Evolutionary conservation across 2,888 invertebrate genomes (phyloP).

Genomic region (Xanthia togata): DNA sequence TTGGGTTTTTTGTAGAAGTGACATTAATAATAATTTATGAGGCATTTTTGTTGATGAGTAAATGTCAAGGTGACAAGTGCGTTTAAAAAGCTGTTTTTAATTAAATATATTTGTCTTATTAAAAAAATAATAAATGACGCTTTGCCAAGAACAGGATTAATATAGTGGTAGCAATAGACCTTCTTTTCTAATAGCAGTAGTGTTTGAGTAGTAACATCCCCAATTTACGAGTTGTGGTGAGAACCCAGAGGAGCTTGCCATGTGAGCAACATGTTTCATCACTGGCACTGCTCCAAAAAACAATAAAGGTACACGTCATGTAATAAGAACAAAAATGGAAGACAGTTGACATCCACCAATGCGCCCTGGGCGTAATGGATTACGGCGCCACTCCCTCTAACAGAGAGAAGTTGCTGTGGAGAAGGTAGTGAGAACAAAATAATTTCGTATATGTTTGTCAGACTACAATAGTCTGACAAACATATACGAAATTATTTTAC

Average conservation of each 20-base stretch:
- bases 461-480: no score
- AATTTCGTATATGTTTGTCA: no score
- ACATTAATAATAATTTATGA: background rate
- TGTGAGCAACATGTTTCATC: background rate
- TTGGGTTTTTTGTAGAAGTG: background rate
- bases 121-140: background rate
- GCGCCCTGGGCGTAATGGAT: background rate
- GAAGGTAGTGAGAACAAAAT: no score
- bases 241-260: background rate
- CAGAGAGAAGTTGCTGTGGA: background rate
- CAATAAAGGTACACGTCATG: background rate
- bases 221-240: background rate
- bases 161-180: background rate
- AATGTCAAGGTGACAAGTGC: constrained; percentile 9
- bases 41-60: background rate
- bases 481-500: no score
- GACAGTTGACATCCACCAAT: background rate
- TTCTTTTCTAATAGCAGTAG: no score
- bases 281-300: background rate
- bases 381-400: no score
- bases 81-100: background rate
- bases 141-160: background rate
- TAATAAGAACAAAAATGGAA: background rate
- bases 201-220: background rate
- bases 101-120: background rate